Conservation (phyloP, 2,888 invertebrate genomes). For the Theretra japonica region DNA sequence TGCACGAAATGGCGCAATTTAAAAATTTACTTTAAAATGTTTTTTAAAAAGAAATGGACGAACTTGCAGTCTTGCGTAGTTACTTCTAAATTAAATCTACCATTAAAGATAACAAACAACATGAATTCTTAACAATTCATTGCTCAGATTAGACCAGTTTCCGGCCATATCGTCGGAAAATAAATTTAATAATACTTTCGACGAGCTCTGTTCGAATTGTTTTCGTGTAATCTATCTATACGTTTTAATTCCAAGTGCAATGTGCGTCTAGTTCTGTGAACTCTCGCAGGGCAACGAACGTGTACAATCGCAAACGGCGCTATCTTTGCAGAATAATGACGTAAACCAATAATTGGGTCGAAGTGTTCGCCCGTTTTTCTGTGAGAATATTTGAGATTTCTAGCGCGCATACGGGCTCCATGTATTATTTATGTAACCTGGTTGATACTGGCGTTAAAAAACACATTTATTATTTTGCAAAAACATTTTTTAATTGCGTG, state of each 20-base stretch:
- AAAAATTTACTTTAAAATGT: too few species aligned
- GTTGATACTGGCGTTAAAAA: conserved; percentile 28
- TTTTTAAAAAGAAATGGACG: too few species aligned
- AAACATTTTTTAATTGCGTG: conserved; percentile 18
- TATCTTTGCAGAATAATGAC: conserved; percentile 25
- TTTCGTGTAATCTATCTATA: background rate
- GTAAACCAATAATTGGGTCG: conserved; percentile 30
- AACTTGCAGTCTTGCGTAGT: too few species aligned
- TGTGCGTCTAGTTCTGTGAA: conserved; percentile 19
- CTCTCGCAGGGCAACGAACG: conserved; percentile 11
- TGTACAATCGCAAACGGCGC: conserved; percentile 4
- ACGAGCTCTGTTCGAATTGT: background rate
- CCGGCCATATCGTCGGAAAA: too few species aligned
- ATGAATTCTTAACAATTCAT: too few species aligned
- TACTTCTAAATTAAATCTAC: too few species aligned
- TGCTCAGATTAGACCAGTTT: too few species aligned
- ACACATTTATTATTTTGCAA: conserved; percentile 10
- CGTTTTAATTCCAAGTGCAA: conserved; percentile 1
- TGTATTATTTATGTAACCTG: conserved; percentile 41
- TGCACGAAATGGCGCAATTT: too few species aligned
- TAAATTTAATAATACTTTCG: background rate
- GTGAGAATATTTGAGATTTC: conserved; percentile 40
- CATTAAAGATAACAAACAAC: too few species aligned
- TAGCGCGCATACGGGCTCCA: conserved; percentile 38
- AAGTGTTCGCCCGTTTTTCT: conserved; percentile 17